Evolutionary conservation across 2,113 vertebrate species (phyloP), one percentile per base, ranked within the genome.

Genomic region (Gobio gobio): DNA sequence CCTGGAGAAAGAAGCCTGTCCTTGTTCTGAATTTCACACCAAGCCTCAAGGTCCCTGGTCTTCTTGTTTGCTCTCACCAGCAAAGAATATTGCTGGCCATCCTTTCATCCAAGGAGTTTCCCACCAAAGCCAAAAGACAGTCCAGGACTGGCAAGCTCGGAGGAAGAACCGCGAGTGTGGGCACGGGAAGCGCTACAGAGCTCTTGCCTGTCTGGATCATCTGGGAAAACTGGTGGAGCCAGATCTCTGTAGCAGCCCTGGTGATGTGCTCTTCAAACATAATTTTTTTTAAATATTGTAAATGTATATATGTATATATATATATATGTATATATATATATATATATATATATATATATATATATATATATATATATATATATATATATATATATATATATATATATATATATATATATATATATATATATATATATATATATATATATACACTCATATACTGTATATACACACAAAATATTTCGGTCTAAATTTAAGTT

Each of bases 21-120:
- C 91, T 90, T 86, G 61, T 87, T 24, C 94, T 96, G 89, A 92
- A 68, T 88, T 93, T n/a, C 94, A 96, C 87, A 94, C 88, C 58
- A 92, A 93, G 64, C 93, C 95, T 59, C 90, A 94, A 0, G 96
- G 96, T 40, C 95, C 95, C 6, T 97, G 96, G 96, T 97, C 96
- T 0, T 92, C 95, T 54, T 97, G 96, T 87, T 88, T 96, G 43
- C 86, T 96, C 3, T 49, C 89, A 3, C 93, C 92, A 81, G 79
- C 8, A 14, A 56, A 82, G 10, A 68, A 68, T 43, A 49, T 36
- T 51, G 64, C 59, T 68, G 45, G 26, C 8, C 84, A 79, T 74
- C 73, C 74, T n/a, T 72, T 86, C 12, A 68, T 33, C 7, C 85
- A 49, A 36, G 81, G 64, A n/a, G 68, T 79, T 63, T 78, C 16